Conservation (phyloP, 2,797 vertebrate species). For the Enteromius viviparus region DNA sequence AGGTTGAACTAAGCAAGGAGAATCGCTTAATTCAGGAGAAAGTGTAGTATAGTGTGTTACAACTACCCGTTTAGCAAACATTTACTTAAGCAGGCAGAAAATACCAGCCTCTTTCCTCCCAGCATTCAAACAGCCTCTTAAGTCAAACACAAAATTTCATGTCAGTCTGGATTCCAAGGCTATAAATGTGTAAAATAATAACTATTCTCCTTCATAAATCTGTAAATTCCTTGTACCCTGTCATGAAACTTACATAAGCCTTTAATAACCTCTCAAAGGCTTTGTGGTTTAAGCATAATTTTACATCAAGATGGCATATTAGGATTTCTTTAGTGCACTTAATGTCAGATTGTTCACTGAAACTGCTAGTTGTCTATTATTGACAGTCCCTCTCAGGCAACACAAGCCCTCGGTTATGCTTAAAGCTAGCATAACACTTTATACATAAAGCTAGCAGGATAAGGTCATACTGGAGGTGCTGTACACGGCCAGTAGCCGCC, state of each 20-base stretch:
- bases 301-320: slow-evolving; percentile 25
- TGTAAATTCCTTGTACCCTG: slow-evolving; percentile 18
- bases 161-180: slow-evolving; percentile 20
- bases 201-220: slow-evolving; percentile 24
- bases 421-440: no score
- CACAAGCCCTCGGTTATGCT: neutral
- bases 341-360: slow-evolving; percentile 28
- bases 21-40: neutral
- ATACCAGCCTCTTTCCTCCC: neutral
- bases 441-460: slow-evolving; percentile 16
- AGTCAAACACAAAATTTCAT: slow-evolving; percentile 1
- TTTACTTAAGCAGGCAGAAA: neutral
- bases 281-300: slow-evolving; percentile 6
- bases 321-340: slow-evolving; percentile 34
- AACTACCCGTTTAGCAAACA: neutral
- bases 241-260: slow-evolving; percentile 16
- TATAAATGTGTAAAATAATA: slow-evolving; percentile 31
- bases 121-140: slow-evolving; percentile 16
- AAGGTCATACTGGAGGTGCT: slow-evolving; percentile 21
- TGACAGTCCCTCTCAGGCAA: neutral
- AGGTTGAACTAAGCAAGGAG: neutral
- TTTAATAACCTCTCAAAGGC: slow-evolving; percentile 26
- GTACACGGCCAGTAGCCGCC: slow-evolving; percentile 24
- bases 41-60: neutral
- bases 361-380: slow-evolving; percentile 14